phyloP scores from a whole-genome alignment of 2,113 vertebrate genomes.

The Oreotrochilus melanogaster region DNA sequence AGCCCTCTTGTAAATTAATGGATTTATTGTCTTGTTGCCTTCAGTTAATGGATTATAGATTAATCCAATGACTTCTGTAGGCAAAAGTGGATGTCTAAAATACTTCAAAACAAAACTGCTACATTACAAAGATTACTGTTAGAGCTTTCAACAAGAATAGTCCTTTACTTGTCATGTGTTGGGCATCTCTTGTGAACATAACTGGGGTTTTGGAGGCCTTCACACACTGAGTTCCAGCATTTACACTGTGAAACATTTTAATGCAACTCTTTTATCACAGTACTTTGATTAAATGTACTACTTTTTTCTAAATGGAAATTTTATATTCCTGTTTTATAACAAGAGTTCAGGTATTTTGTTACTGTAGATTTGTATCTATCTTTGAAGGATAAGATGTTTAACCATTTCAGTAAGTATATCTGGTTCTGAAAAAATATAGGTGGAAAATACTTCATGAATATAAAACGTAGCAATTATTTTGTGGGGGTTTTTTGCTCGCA shows the following conservation, averaged over 20 bases:
- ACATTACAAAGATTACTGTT: background rate
- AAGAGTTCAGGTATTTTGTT: background rate
- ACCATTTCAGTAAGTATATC: background rate
- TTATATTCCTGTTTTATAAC: background rate
- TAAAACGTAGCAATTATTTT: background rate
- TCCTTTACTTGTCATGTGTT: background rate
- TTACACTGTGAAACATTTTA: background rate
- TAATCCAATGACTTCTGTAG: constrained; percentile 24
- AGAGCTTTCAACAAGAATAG: background rate
- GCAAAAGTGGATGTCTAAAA: background rate
- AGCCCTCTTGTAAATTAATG: constrained; percentile 50
- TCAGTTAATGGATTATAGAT: constrained; percentile 31
- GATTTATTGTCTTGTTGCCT: constrained; percentile 27
- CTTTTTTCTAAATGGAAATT: background rate
- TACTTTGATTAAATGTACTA: background rate
- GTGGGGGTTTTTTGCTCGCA: background rate
- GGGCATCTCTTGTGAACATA: background rate
- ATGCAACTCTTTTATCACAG: background rate
- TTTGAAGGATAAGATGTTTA: background rate
- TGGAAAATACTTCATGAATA: background rate
- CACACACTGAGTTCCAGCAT: background rate
- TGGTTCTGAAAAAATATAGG: background rate
- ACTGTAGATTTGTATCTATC: background rate
- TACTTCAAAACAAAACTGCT: background rate
- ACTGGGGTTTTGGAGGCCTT: background rate